phyloP scores from a whole-genome alignment of 2,113 vertebrate genomes.

The Syngnathus floridae region DNA sequence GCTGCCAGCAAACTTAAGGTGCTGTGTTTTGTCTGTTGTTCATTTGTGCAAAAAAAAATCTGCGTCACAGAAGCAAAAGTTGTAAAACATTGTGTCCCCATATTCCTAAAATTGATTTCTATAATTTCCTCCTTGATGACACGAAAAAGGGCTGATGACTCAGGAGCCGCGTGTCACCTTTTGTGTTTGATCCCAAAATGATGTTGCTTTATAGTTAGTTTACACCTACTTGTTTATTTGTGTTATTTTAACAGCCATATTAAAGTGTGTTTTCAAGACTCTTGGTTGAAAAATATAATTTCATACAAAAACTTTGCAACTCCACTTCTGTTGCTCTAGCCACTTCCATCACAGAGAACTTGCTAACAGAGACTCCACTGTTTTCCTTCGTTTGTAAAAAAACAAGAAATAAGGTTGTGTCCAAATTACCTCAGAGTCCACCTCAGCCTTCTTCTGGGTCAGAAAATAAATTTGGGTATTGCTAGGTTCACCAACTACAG shows the following conservation, averaged over 20 bases:
- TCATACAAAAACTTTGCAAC: not conserved
- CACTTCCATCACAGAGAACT: no score
- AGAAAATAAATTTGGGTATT: slow-evolving; percentile 14
- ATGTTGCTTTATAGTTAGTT: not conserved
- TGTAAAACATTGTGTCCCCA: not conserved
- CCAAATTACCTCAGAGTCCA: slow-evolving; percentile 16
- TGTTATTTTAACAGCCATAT: not conserved
- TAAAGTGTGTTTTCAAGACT: not conserved
- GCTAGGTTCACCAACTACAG: slow-evolving; percentile 22
- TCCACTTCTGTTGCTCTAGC: not conserved
- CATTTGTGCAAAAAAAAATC: not conserved
- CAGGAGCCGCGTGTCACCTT: not conserved
- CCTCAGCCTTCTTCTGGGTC: not conserved
- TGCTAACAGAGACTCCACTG: not conserved
- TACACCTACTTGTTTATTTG: not conserved
- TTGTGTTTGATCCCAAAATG: not conserved
- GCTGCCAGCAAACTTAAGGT: slow-evolving; percentile 40
- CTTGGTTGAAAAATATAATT: not conserved
- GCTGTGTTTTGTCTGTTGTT: slow-evolving; percentile 24
- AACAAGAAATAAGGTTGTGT: slow-evolving; percentile 7
- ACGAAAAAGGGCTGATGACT: not conserved
- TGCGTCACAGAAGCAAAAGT: not conserved
- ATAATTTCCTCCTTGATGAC: not conserved
- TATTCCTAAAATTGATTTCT: not conserved
- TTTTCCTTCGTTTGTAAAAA: no score